Evolutionary conservation across 1,140 invertebrate genomes (phyloP), one percentile per base, ranked within the genome.

Genomic region (Rhopalosiphum padi): DNA sequence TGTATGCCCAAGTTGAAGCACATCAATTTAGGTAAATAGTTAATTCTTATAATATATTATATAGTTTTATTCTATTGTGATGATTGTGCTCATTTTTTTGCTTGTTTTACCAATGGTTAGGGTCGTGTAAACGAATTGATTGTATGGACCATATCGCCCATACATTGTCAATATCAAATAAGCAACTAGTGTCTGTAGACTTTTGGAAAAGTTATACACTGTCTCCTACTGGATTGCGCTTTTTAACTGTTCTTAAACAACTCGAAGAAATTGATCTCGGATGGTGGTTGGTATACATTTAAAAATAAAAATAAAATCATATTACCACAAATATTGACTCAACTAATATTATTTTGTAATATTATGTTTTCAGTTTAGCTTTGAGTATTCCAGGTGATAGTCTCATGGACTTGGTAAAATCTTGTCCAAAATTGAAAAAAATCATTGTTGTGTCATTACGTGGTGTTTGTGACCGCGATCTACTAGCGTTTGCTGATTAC

Each of bases 221-320:
- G 51, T 97, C 97, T 1, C 96, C 97, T 3, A 95, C 96, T 18
- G 98, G 98, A 15, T 96, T 98, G 2, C 95, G 96, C 94, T 96
- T 96, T 23, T 95, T 99, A 7, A 95, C 96, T 1, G 95, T 96
- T n/a, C 98, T 97, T 94, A 95, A 94, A 93, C 95, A 96, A 85
- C 95, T 99, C 35, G 96, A 97, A 94, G 98, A 98, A 95, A 95
- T 99, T 37, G 98, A 99, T 95, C 96, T 99, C 93, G 98, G 98
- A 91, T 98, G 98, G 98, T 98, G 98, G 97, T 98, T 95, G 96
- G 97, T 96, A 85, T 89, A 94, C 85, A 5, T 55, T 94, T 22
- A 87, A 82, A 90, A 87, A 94, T 89, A 48, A 48, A 35, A 46
- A n/a, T 21, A 87, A 87, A 7, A 87, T 15, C 11, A 41, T 77